Conservation (phyloP, 2,113 vertebrate genomes). For the Cheilinus undulatus region DNA sequence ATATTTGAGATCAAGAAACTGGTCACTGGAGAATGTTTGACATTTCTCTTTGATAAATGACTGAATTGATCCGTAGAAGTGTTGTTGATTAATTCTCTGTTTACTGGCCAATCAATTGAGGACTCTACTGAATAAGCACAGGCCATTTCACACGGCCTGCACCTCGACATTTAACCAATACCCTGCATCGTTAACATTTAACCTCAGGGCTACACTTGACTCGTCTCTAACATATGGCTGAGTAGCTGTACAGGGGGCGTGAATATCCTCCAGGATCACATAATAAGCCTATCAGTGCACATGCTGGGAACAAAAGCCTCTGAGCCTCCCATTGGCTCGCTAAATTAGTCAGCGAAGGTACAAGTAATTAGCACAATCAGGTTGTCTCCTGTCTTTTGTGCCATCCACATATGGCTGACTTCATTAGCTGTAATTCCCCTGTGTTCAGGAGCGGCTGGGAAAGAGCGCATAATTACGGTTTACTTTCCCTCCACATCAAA, state of each 20-base stretch:
- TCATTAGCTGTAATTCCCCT: slow-evolving; percentile 64
- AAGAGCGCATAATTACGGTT: slow-evolving; percentile 63
- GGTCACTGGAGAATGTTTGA: neutral
- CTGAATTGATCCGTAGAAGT: neutral
- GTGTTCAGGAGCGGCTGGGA: slow-evolving; percentile 50
- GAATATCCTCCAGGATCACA: slow-evolving; percentile 45
- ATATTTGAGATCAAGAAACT: neutral
- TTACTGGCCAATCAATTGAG: neutral
- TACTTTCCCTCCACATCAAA: slow-evolving; percentile 66
- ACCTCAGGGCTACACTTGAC: slow-evolving; percentile 32
- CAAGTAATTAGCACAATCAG: slow-evolving; percentile 73
- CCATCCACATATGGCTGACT: slow-evolving; percentile 69
- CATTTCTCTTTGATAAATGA: neutral
- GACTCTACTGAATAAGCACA: neutral
- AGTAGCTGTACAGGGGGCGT: slow-evolving; percentile 40
- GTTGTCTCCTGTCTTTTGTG: slow-evolving; percentile 60
- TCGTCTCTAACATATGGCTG: slow-evolving; percentile 52
- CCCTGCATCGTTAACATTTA: slow-evolving; percentile 16
- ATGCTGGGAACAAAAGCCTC: slow-evolving; percentile 63
- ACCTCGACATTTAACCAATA: slow-evolving; percentile 16
- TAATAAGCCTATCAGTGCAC: slow-evolving; percentile 70
- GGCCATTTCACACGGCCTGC: neutral
- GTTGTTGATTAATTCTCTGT: neutral
- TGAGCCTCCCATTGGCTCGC: slow-evolving; percentile 44
- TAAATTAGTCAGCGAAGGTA: slow-evolving; percentile 65